A percentile compares a stretch with the other conserved stretches of the same genome.
Conservation (phyloP, 1,140 invertebrate genomes). For the Apis cerana region DNA sequence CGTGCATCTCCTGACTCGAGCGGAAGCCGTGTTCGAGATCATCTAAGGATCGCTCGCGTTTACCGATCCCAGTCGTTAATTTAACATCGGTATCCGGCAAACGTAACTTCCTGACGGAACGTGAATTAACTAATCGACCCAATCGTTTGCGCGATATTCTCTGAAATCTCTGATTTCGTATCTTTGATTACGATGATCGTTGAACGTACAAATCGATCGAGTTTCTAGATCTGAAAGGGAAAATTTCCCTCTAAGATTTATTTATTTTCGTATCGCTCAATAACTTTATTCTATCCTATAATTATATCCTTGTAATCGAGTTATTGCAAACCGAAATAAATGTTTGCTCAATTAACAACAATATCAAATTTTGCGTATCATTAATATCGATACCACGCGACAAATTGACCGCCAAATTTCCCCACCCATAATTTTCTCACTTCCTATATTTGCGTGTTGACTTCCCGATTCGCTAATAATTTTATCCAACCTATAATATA, state of each 20-base stretch:
- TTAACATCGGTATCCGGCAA: conserved; percentile 50
- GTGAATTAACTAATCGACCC: conserved; percentile 67
- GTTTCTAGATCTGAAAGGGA: too few species aligned
- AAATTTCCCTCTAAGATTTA: too few species aligned
- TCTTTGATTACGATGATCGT: neutral
- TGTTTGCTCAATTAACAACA: too few species aligned
- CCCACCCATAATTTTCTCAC: neutral
- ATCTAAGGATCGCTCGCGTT: conserved; percentile 43
- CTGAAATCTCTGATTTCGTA: conserved; percentile 22
- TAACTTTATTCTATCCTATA: too few species aligned
- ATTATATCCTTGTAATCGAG: too few species aligned
- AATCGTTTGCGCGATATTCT: conserved; percentile 37
- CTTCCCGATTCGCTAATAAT: neutral
- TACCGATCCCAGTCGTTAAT: conserved; percentile 55
- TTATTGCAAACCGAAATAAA: too few species aligned
- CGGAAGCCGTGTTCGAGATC: neutral
- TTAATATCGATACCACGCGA: neutral
- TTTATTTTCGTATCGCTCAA: too few species aligned
- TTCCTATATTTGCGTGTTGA: neutral
- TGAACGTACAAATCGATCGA: neutral
- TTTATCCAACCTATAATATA: neutral
- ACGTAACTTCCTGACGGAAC: conserved; percentile 54
- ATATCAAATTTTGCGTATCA: too few species aligned
- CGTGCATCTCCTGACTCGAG: conserved; percentile 14
- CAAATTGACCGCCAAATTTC: neutral